Evolutionary conservation across 2,888 invertebrate species (phyloP).

Genomic region (Eilema depressum): DNA sequence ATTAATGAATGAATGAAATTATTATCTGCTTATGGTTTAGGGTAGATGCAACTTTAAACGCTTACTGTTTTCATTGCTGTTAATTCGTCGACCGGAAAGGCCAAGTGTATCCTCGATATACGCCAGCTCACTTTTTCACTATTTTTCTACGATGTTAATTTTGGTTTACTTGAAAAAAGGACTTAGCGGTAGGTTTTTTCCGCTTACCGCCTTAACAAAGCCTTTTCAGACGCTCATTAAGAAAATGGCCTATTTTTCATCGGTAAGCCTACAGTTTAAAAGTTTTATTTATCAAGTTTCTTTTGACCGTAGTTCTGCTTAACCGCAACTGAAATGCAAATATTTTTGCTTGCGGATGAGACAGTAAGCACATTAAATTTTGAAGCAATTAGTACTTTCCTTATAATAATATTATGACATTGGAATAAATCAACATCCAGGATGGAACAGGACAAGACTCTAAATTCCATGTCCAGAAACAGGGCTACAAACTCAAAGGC

Average conservation of each 20-base stretch:
- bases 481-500: not conserved
- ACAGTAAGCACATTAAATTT: not conserved
- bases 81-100: not conserved
- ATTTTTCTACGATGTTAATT: not conserved
- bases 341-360: not conserved
- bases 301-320: not conserved
- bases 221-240: not conserved
- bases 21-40: too few relatives aligned
- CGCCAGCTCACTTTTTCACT: not conserved
- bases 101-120: not conserved
- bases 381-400: not conserved
- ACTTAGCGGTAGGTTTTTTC: not conserved
- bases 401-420: not conserved
- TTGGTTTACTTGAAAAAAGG: not conserved
- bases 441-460: not conserved
- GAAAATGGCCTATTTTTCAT: slow-evolving; percentile 13
- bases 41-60: too few relatives aligned
- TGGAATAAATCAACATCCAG: not conserved
- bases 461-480: not conserved
- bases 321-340: not conserved
- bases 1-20: too few relatives aligned
- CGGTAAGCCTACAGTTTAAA: not conserved
- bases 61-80: too few relatives aligned
- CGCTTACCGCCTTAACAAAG: not conserved
- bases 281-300: not conserved